These are phyloP conservation scores for Phasia obesa DNA, from an alignment of 2,888 invertebrate genomes.

Conservation along the genomic window DNA sequence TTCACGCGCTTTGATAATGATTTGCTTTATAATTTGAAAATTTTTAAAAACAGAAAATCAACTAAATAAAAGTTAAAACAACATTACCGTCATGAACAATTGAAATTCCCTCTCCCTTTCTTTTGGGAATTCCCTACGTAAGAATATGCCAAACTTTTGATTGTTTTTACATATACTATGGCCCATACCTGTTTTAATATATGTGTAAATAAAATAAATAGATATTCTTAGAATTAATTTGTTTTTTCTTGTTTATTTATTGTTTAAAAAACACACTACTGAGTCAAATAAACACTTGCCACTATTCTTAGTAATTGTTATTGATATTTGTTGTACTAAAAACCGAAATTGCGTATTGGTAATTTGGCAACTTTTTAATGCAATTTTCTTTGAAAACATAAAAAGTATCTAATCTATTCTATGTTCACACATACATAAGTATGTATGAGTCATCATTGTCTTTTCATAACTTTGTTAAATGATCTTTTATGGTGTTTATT, in stretches of 20 bases:
- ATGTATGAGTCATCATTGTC: too few species aligned
- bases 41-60: not conserved
- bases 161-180: too few species aligned
- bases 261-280: conserved; percentile 25
- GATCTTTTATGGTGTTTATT: conserved; percentile 1
- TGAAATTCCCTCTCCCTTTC: too few species aligned
- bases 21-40: too few species aligned
- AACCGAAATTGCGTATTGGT: not conserved
- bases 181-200: too few species aligned
- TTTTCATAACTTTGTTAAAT: not conserved
- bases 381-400: conserved; percentile 37
- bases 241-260: conserved; percentile 13
- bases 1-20: too few species aligned
- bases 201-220: not conserved
- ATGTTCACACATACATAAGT: too few species aligned
- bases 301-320: conserved; percentile 34
- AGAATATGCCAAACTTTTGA: too few species aligned
- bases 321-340: not conserved
- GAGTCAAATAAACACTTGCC: conserved; percentile 18
- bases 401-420: not conserved
- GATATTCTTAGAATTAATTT: conserved; percentile 17
- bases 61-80: too few species aligned
- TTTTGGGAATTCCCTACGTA: too few species aligned
- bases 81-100: too few species aligned
- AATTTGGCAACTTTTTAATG: conserved; percentile 2